Evolutionary conservation across 37 sponge, comb jelly and placozoan genomes (phyloP).

Genomic region (Diacarnus erythraeanus): DNA sequence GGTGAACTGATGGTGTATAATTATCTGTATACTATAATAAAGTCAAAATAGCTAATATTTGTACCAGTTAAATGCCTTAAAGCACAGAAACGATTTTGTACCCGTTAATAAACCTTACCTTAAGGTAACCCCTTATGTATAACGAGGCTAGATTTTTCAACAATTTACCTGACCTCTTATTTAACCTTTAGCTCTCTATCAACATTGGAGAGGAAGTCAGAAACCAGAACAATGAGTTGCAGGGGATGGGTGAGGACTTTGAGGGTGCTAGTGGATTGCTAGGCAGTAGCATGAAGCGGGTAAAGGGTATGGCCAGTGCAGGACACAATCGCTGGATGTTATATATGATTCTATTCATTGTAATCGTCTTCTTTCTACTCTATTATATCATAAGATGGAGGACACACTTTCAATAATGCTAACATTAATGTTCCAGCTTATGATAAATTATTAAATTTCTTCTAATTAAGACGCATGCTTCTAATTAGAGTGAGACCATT

Average conservation of each 20-base stretch:
- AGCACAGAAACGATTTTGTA: too few relatives aligned
- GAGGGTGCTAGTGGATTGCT: conserved; percentile 74
- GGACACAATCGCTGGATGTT: conserved; percentile 86
- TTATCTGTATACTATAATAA: too few relatives aligned
- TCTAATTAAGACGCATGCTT: too few relatives aligned
- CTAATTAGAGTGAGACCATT: too few relatives aligned
- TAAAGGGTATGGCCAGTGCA: conserved; percentile 56
- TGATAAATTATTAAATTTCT: too few relatives aligned
- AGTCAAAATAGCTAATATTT: too few relatives aligned
- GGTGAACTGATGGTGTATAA: too few relatives aligned
- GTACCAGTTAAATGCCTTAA: too few relatives aligned
- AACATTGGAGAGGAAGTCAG: conserved; percentile 88
- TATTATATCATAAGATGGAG: conserved; percentile 76
- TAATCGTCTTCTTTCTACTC: conserved; percentile 63
- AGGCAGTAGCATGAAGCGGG: conserved; percentile 61
- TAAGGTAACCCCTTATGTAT: too few relatives aligned
- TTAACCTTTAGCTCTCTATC: conserved; percentile 62
- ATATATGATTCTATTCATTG: conserved; percentile 69
- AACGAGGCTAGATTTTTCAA: too few relatives aligned
- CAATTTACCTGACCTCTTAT: too few relatives aligned
- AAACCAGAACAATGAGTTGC: conserved; percentile 58
- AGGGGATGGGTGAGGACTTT: conserved; percentile 64
- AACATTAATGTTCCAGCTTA: background rate
- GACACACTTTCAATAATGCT: background rate
- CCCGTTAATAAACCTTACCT: too few relatives aligned